Conservation (phyloP, 2,797 vertebrate genomes). For the Todus mexicanus region DNA sequence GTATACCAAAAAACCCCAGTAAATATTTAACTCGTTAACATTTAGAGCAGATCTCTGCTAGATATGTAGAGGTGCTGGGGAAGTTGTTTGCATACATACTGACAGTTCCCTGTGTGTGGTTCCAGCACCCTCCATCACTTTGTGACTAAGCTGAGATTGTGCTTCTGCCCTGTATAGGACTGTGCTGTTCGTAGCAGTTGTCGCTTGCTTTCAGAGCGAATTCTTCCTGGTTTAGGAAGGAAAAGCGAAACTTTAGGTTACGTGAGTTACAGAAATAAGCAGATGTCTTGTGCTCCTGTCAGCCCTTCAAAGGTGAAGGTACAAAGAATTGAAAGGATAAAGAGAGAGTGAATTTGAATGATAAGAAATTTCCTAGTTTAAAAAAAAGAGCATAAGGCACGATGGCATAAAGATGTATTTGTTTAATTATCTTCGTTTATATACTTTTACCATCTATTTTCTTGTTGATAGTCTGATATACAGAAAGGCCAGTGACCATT, state of each 20-base stretch:
- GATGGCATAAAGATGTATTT: background rate
- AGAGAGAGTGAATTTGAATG: background rate
- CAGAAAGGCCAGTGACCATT: background rate
- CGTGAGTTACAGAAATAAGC: background rate
- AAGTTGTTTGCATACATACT: background rate
- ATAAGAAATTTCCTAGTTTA: background rate
- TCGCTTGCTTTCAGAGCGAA: background rate
- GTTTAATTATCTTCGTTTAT: background rate
- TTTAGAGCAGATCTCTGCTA: background rate
- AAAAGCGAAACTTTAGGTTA: background rate
- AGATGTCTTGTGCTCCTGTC: background rate
- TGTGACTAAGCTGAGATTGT: background rate
- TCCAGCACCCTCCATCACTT: background rate
- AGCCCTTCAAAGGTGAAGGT: background rate
- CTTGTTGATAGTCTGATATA: background rate
- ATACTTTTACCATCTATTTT: background rate
- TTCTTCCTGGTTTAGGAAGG: background rate
- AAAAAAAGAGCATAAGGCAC: fast-evolving
- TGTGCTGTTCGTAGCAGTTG: background rate
- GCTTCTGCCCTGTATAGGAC: background rate
- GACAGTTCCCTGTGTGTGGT: background rate
- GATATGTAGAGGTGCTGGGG: background rate
- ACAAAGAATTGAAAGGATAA: background rate
- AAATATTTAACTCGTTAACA: background rate
- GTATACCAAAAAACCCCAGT: background rate